phyloP scores from a whole-genome alignment of 2,113 vertebrate genomes.

The Bothrops jararaca region DNA sequence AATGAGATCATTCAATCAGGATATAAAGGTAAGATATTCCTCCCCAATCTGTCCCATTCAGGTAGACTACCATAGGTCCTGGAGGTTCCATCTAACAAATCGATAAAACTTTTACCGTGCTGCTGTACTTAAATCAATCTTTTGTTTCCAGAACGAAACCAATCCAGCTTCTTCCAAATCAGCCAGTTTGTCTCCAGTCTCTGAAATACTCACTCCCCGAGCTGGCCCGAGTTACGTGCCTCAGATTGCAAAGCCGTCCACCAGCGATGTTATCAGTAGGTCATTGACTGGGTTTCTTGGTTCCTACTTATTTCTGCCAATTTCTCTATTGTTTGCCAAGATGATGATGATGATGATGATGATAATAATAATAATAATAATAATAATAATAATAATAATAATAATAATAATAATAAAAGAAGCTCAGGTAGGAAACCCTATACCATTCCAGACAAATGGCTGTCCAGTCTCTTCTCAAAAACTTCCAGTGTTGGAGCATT shows the following conservation, averaged over 20 bases:
- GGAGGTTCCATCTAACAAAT: neutral
- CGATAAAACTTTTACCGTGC: neutral
- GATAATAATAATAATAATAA: too few species aligned
- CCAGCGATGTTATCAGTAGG: slow-evolving; percentile 79
- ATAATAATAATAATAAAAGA: too few species aligned
- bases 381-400: too few species aligned
- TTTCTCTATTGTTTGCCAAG: neutral
- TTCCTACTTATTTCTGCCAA: neutral
- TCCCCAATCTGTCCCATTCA: neutral
- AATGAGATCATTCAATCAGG: neutral
- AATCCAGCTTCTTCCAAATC: slow-evolving; percentile 74
- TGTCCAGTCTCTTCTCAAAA: too few species aligned
- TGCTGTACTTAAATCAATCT: neutral
- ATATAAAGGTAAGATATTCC: neutral
- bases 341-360: too few species aligned
- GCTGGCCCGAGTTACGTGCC: slow-evolving; percentile 76
- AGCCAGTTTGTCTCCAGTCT: slow-evolving; percentile 74
- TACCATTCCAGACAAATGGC: too few species aligned
- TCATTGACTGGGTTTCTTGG: too few species aligned
- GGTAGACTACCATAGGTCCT: neutral
- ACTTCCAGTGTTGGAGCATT: too few species aligned
- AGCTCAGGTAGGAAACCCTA: too few species aligned
- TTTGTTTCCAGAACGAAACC: slow-evolving; percentile 35
- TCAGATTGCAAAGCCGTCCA: slow-evolving; percentile 72
- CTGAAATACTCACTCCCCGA: slow-evolving; percentile 73